A percentile compares a stretch with the other conserved stretches of the same genome.
phyloP scores from a whole-genome alignment of 2,113 vertebrate species.

The Mohoua ochrocephala region DNA sequence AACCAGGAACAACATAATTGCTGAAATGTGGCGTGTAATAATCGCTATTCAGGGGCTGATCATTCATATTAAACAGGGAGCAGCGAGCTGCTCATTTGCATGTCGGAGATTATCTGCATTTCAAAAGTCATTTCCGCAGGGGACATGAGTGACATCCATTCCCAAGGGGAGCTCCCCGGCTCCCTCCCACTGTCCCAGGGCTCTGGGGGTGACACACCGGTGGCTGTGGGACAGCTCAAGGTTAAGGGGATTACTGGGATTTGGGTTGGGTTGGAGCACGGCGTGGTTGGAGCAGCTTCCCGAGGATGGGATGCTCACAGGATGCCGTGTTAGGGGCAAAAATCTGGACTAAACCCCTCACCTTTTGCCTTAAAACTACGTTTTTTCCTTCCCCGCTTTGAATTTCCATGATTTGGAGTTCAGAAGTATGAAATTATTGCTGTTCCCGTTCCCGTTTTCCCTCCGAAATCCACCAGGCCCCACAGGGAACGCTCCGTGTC shows the following conservation, averaged over 20 bases:
- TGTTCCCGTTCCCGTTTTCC: background rate
- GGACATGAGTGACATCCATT: constrained; percentile 96
- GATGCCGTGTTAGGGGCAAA: background rate
- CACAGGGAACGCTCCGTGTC: background rate
- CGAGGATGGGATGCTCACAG: background rate
- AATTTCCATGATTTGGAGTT: background rate
- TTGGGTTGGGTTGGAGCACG: background rate
- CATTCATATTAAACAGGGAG: constrained; percentile 99
- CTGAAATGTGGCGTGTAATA: constrained; percentile 97
- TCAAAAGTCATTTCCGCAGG: constrained; percentile 99
- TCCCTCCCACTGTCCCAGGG: constrained; percentile 78
- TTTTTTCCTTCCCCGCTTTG: background rate
- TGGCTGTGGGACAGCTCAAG: constrained; percentile 15
- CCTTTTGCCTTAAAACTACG: background rate
- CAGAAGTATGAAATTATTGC: background rate
- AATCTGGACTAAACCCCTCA: background rate
- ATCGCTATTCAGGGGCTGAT: constrained; percentile 96
- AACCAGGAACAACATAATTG: constrained; percentile 95
- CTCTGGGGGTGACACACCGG: constrained; percentile 38
- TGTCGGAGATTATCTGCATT: constrained; percentile 99
- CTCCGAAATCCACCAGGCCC: background rate
- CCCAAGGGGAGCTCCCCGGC: constrained; percentile 80
- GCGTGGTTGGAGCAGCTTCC: background rate
- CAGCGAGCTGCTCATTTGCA: constrained; percentile 99
- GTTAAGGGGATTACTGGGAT: background rate